Evolutionary conservation across 2,113 vertebrate species (phyloP), one percentile per base, ranked within the genome.

Genomic region (Lepidothrix coronata): DNA sequence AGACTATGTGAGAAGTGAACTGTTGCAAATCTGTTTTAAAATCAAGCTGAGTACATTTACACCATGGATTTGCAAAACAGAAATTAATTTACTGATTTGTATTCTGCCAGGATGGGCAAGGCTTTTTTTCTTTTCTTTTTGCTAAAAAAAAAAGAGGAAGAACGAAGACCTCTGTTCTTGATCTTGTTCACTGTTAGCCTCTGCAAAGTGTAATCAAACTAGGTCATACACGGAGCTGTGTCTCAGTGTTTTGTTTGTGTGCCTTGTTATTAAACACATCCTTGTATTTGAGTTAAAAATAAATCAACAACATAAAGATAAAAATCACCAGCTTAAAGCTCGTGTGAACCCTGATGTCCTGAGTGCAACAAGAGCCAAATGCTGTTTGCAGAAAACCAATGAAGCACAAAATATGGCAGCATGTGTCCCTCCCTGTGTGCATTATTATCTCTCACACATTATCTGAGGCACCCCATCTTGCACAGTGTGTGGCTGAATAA

Each of bases 381-480:
- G 78, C 84, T 95, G 88, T 91, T 96, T 93, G 82, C 91, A 91
- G 82, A 88, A 93, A 96, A 75, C 80, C 89, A 80, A 67, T 59
- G 91, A 95, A 92, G 92, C 92, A 82, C 91, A 80, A 95, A 97
- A 97, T 92, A 95, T 70, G 92, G 86, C 87, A 95, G 96, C 91
- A 91, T 94, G 95, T 95, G 94, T 93, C 84, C 62, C 80, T 96
- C 92, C 94, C 91, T 81, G 49, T 74, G 88, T 87, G 95, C 90
- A 79, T 90, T 95, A 97, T 97, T 96, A 96, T 97, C 94, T 95
- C 89, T 79, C 67, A 61, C 92, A 91, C 83, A 88, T 96, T 95
- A 95, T 95, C 91, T 66, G 89, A 89, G 94, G 88, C 85, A 85
- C 88, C 93, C 96, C 91, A 92, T 97, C 95, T 97, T 96, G 96